phyloP scores from a whole-genome alignment of 2,888 invertebrate species.

The Malachius bipustulatus region DNA sequence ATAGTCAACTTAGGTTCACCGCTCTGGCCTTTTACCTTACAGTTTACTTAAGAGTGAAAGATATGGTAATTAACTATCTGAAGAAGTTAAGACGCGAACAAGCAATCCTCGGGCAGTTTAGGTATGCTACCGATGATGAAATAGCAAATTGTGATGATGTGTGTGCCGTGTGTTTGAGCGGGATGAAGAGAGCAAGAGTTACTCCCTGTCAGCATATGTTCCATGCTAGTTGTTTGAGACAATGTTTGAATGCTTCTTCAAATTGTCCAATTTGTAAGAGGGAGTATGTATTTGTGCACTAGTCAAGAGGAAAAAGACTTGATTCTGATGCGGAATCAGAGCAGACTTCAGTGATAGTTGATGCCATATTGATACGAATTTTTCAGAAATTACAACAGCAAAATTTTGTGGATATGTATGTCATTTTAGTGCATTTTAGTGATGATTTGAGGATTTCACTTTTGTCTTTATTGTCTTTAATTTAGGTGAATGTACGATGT shows the following conservation, averaged over 20 bases:
- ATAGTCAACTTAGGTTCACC: slow-evolving; percentile 47
- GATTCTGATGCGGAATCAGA: no score
- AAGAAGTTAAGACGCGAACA: slow-evolving; percentile 46
- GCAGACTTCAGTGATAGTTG: no score
- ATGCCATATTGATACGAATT: no score
- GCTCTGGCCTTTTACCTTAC: slow-evolving; percentile 51
- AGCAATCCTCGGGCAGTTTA: slow-evolving; percentile 48
- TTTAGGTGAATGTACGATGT: no score
- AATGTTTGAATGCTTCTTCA: slow-evolving; percentile 57
- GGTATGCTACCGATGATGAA: slow-evolving; percentile 53
- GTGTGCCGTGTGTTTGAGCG: slow-evolving; percentile 63
- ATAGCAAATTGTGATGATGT: slow-evolving; percentile 60
- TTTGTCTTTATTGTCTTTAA: no score
- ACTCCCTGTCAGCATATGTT: slow-evolving; percentile 73
- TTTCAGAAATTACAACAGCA: no score
- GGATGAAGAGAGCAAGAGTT: slow-evolving; percentile 58
- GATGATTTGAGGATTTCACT: no score
- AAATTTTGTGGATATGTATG: no score
- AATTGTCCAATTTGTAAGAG: slow-evolving; percentile 67
- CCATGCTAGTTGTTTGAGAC: slow-evolving; percentile 63
- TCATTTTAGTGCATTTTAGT: no score
- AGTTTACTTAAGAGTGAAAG: slow-evolving; percentile 52
- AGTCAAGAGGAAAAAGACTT: no score
- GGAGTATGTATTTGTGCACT: slow-evolving; percentile 39
- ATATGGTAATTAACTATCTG: slow-evolving; percentile 46